These are phyloP conservation scores for Lutjanus campechanus DNA, from an alignment of 2,797 vertebrate genomes.

Conservation along the genomic window DNA sequence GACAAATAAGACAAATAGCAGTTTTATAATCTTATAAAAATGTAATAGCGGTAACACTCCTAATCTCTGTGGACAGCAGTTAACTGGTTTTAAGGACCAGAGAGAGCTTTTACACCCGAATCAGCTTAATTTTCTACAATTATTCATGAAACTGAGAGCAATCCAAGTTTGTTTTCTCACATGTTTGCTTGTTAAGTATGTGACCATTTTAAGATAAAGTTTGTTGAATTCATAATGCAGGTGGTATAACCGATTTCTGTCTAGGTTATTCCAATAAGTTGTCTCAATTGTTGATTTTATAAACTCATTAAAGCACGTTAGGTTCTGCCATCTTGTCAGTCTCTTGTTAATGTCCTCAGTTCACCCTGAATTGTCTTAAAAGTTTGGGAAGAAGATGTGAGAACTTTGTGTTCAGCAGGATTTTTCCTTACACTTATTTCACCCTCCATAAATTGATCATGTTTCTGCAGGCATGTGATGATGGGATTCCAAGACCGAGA, in stretches of 20 bases:
- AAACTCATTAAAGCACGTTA: neutral
- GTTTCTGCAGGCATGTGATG: slow-evolving; percentile 41
- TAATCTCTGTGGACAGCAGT: neutral
- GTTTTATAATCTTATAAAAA: neutral
- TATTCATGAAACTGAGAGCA: neutral
- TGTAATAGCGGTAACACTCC: neutral
- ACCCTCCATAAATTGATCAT: slow-evolving; percentile 31
- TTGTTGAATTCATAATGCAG: neutral
- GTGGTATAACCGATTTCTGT: slow-evolving; percentile 20
- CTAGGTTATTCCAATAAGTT: slow-evolving; percentile 16
- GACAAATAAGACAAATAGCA: no score
- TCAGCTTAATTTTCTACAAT: neutral
- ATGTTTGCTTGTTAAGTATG: neutral
- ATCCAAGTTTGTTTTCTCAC: neutral
- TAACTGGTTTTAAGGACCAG: neutral
- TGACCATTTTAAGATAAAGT: neutral
- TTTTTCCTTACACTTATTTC: slow-evolving; percentile 8
- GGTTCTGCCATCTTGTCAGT: slow-evolving; percentile 20
- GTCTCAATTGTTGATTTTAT: slow-evolving; percentile 19
- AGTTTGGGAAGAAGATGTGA: slow-evolving; percentile 22
- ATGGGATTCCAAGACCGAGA: slow-evolving; percentile 42
- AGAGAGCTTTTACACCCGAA: neutral
- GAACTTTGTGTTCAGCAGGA: neutral
- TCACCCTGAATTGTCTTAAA: slow-evolving; percentile 23
- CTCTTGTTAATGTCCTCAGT: slow-evolving; percentile 20